Evolutionary conservation across 1,140 invertebrate species (phyloP), one percentile per base, ranked within the genome.

Genomic region (Idris sp.): DNA sequence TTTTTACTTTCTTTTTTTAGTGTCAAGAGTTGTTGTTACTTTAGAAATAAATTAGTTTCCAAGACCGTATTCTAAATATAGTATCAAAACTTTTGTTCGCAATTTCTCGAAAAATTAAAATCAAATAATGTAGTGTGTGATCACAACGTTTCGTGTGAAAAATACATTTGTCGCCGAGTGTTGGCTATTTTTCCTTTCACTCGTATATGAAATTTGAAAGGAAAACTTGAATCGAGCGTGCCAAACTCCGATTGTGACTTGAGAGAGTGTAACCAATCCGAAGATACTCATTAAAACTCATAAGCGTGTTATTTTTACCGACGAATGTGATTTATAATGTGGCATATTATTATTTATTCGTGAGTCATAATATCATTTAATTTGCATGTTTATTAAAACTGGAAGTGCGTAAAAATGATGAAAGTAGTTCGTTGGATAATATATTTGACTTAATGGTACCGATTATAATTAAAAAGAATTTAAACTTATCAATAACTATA

Each of bases 201-300:
- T 38, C 40, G 14, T 13, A 19, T 2, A 58, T 28, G 30, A 58
- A 58, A 36, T 44, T 58, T 25, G 53, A 58, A 58, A 44, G 30
- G 53, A 44, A 58, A 58, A 58, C 53, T 36, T 35, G 35, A 58
- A 58, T 44, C 53, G 40, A 44, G 40, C 40, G 53, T 44, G 40
- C 41, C 30, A 35, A 44, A 44, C 15, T 35, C 30, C 16, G 30
- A 44, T n/a, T 36, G 4, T 14, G 2, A 9, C 9, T 26, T 22
- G 54, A 46, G 54, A 59, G 54, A 59, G 54, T 59, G 41, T 59
- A 41, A 28, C 54, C 36, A 59, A 59, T 48, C 13, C 36, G 41
- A 59, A 14, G 54, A 59, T 9, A 36, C 54, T 59, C 30, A 46
- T 36, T 33, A 44, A 14, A 43, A n/a, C 14, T 2, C 53, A 18